These are phyloP conservation scores for Lycophotia porphyrea DNA, from an alignment of 2,888 invertebrate genomes.

Conservation along the genomic window DNA sequence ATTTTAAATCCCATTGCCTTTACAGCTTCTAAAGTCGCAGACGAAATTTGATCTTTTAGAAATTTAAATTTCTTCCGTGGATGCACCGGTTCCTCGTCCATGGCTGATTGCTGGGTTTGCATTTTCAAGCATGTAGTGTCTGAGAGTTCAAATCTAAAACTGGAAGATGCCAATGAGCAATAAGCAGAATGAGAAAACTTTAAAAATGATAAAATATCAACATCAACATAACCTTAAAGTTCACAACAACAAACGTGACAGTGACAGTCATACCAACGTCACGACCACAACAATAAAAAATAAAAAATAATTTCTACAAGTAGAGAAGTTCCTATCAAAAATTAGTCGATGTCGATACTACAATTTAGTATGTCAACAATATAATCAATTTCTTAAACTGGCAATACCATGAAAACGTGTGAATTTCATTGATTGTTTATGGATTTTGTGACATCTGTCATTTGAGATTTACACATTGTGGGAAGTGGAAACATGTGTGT, in stretches of 20 bases:
- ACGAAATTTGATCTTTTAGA: slow-evolving; percentile 92
- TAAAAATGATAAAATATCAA: not conserved
- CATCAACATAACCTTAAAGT: slow-evolving; percentile 27
- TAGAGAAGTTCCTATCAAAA: not conserved
- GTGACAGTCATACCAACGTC: not conserved
- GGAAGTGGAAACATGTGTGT: slow-evolving; percentile 35
- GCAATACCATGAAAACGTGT: not conserved
- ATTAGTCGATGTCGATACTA: not conserved
- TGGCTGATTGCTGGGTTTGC: slow-evolving; percentile 39
- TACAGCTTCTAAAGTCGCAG: slow-evolving; percentile 94
- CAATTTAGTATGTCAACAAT: not conserved
- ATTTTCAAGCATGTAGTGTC: not conserved
- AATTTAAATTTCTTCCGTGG: slow-evolving; percentile 85
- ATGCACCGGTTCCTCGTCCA: slow-evolving; percentile 70
- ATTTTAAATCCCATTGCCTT: slow-evolving; percentile 96
- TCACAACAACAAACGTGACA: slow-evolving; percentile 13
- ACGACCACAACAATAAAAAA: not conserved
- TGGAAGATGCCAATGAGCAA: not conserved
- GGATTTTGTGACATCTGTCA: slow-evolving; percentile 32
- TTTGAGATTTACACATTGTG: slow-evolving; percentile 40
- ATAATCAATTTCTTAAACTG: not conserved
- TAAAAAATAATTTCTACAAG: not conserved
- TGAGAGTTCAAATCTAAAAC: not conserved
- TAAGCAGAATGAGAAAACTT: not conserved
- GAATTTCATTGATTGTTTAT: not conserved